Evolutionary conservation across 2,888 invertebrate species (phyloP).

Genomic region (Perizoma flavofasciatum): DNA sequence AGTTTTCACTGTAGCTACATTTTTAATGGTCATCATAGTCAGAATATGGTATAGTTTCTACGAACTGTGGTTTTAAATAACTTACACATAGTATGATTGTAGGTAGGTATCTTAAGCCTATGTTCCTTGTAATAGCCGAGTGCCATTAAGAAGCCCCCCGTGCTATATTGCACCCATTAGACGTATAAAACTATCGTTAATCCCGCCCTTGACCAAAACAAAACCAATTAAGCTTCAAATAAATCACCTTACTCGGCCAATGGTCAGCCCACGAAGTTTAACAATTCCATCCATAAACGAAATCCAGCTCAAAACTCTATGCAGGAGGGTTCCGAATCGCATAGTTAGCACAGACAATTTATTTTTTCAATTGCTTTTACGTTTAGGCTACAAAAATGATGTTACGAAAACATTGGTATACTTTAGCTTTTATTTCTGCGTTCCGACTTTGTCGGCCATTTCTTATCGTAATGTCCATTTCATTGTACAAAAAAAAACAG

Average conservation of each 20-base stretch:
- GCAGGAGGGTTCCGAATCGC: slow-evolving; percentile 6
- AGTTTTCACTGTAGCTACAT: too few relatives aligned
- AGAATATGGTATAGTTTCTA: too few relatives aligned
- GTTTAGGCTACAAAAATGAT: slow-evolving; percentile 43
- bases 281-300: slow-evolving; percentile 35
- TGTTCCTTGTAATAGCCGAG: slow-evolving; percentile 40
- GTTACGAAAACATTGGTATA: slow-evolving; percentile 42
- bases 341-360: slow-evolving; percentile 20
- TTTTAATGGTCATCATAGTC: too few relatives aligned
- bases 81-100: too few relatives aligned
- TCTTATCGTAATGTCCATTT: slow-evolving; percentile 27
- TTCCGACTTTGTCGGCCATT: slow-evolving; percentile 17
- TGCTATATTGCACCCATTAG: slow-evolving; percentile 64
- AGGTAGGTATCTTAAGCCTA: not conserved
- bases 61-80: too few relatives aligned
- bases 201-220: slow-evolving; percentile 69
- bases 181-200: slow-evolving; percentile 69
- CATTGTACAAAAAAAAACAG: slow-evolving; percentile 18
- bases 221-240: slow-evolving; percentile 73
- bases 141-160: slow-evolving; percentile 57
- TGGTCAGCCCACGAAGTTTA: slow-evolving; percentile 51
- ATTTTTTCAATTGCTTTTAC: slow-evolving; percentile 43
- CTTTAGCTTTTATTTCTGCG: slow-evolving; percentile 31
- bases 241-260: slow-evolving; percentile 56
- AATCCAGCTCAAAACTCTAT: slow-evolving; percentile 7